These are phyloP conservation scores for Lasioglossum villosulum DNA, from an alignment of 2,888 invertebrate species.

Conservation along the genomic window DNA sequence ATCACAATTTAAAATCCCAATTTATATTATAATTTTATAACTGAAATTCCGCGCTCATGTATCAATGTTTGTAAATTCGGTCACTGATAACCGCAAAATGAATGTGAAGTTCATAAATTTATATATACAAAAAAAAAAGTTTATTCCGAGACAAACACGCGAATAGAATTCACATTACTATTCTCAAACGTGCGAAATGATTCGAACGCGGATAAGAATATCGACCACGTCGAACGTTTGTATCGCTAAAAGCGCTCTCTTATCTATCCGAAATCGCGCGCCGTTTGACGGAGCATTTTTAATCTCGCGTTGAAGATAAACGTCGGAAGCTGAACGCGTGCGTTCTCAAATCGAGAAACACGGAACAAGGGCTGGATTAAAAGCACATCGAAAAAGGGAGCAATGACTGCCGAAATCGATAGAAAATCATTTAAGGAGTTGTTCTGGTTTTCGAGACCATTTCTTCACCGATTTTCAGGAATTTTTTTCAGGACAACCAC, in stretches of 20 bases:
- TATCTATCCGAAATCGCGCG: not conserved
- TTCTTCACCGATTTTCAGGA: too few species aligned
- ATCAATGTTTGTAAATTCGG: not conserved
- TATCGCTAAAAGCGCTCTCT: not conserved
- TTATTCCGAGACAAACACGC: not conserved
- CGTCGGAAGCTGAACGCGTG: not conserved
- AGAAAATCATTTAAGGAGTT: too few species aligned
- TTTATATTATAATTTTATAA: slow-evolving; percentile 2
- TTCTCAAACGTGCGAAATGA: not conserved
- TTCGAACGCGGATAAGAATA: not conserved
- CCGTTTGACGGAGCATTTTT: not conserved
- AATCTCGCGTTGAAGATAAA: not conserved
- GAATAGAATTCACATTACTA: not conserved
- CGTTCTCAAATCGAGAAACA: not conserved
- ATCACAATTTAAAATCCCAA: not conserved
- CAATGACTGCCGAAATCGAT: too few species aligned
- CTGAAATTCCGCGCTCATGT: not conserved
- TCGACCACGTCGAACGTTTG: not conserved
- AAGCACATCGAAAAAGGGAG: not conserved
- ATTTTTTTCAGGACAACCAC: too few species aligned
- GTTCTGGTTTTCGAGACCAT: too few species aligned
- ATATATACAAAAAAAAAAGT: not conserved
- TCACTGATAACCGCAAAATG: not conserved
- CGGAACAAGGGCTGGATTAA: not conserved
- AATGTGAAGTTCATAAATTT: not conserved